Conservation (phyloP, 1,140 invertebrate genomes). For the Drosophila pachea region DNA sequence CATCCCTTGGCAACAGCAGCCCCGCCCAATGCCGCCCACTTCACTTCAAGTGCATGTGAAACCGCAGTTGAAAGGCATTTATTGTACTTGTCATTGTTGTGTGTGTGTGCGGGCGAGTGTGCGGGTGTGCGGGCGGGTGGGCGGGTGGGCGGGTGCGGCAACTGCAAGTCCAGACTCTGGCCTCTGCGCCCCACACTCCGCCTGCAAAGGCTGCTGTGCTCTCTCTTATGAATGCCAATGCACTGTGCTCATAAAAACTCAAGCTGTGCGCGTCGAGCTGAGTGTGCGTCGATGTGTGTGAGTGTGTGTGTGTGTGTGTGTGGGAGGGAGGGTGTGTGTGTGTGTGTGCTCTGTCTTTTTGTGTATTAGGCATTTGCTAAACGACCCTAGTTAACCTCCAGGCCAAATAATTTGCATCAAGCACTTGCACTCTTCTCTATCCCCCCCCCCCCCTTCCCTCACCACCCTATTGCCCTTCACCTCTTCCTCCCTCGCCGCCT, state of each 20-base stretch:
- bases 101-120: constrained; percentile 17
- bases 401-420: constrained; percentile 77
- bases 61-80: constrained; percentile 77
- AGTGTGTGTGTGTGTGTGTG: constrained; percentile 32
- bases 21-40: constrained; percentile 29
- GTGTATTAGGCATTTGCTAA: constrained; percentile 73
- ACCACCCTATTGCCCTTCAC: background rate
- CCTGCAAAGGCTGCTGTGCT: constrained; percentile 58
- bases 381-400: constrained; percentile 75
- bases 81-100: constrained; percentile 77
- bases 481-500: background rate
- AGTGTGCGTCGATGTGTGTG: constrained; percentile 38
- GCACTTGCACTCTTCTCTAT: constrained; percentile 62
- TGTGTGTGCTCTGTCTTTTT: constrained; percentile 36
- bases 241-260: constrained; percentile 66
- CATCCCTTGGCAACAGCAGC: background rate
- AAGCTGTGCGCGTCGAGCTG: background rate
- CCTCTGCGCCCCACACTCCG: constrained; percentile 10
- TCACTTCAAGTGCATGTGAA: constrained; percentile 75
- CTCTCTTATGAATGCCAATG: constrained; percentile 72
- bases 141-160: constrained; percentile 17
- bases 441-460: constrained; percentile 1
- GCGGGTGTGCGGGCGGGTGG: background rate
- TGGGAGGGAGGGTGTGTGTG: constrained; percentile 33
- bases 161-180: constrained; percentile 41